A percentile compares a stretch with the other conserved stretches of the same genome.
Evolutionary conservation across 2,888 invertebrate species (phyloP).

Genomic region (Taphrorychus bicolor): DNA sequence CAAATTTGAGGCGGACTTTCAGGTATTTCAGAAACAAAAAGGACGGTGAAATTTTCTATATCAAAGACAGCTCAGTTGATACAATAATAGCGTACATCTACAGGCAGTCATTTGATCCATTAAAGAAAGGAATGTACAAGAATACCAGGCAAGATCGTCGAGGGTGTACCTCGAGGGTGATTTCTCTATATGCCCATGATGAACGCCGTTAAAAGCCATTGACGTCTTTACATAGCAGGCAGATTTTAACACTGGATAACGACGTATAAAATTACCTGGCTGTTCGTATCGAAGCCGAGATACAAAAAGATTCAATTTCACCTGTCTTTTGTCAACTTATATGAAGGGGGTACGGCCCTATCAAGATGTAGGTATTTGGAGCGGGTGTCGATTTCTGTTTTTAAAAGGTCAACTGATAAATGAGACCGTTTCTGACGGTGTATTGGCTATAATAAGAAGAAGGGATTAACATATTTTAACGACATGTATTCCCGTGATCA

Average conservation of each 20-base stretch:
- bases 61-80: too few species aligned
- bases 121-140: too few species aligned
- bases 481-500: too few species aligned
- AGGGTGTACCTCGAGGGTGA: constrained; percentile 26
- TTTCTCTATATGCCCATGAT: constrained; percentile 15
- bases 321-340: constrained; percentile 55
- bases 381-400: constrained; percentile 39
- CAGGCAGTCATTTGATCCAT: too few species aligned
- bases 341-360: constrained; percentile 43
- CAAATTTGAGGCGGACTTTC: too few species aligned
- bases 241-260: constrained; percentile 60
- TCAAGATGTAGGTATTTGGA: constrained; percentile 31
- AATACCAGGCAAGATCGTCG: too few species aligned
- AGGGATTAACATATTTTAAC: background rate
- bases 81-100: too few species aligned
- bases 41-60: too few species aligned
- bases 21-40: too few species aligned
- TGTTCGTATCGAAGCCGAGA: constrained; percentile 44
- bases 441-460: background rate
- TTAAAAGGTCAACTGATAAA: background rate
- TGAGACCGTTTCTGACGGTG: background rate
- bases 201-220: constrained; percentile 46
- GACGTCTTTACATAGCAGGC: constrained; percentile 57
- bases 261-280: constrained; percentile 58
- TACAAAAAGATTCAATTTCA: constrained; percentile 58